These are phyloP conservation scores for Cynopterus sphinx DNA, from an alignment of 2,797 vertebrate species.

Conservation along the genomic window DNA sequence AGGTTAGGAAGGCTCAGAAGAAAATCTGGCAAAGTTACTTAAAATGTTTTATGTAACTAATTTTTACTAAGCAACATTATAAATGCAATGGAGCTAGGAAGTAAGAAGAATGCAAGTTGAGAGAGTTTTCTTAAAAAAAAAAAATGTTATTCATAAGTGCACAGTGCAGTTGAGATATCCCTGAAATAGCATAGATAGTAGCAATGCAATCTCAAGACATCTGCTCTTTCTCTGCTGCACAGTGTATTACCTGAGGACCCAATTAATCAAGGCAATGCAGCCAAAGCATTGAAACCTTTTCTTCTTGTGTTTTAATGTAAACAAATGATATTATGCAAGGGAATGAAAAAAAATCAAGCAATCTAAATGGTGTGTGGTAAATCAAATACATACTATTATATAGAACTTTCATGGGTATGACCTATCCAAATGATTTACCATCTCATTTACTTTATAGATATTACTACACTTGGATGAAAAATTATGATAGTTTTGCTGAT, in stretches of 20 bases:
- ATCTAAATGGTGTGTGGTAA: slow-evolving; percentile 52
- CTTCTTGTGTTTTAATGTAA: not conserved
- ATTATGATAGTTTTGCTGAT: slow-evolving; percentile 5
- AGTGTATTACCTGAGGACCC: not conserved
- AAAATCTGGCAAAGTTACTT: not conserved
- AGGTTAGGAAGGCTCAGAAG: slow-evolving; percentile 19
- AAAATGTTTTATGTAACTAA: not conserved
- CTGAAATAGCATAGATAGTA: not conserved
- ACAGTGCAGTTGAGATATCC: not conserved
- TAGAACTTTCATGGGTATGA: not conserved
- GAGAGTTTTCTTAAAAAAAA: not conserved
- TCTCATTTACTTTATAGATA: slow-evolving; percentile 33
- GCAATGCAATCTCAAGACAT: not conserved
- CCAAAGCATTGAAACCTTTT: slow-evolving; percentile 1
- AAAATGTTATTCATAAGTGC: not conserved
- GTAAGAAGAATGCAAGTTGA: not conserved
- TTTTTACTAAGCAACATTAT: not conserved
- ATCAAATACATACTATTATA: slow-evolving; percentile 8
- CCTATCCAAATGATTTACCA: not conserved
- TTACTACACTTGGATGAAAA: slow-evolving; percentile 50
- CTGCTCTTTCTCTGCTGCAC: not conserved
- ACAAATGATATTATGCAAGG: slow-evolving; percentile 35
- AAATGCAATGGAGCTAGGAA: not conserved
- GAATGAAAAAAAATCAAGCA: slow-evolving; percentile 16
- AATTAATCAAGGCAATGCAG: not conserved